Evolutionary conservation across 2,797 vertebrate species (phyloP).

Genomic region (Syncerus caffer): DNA sequence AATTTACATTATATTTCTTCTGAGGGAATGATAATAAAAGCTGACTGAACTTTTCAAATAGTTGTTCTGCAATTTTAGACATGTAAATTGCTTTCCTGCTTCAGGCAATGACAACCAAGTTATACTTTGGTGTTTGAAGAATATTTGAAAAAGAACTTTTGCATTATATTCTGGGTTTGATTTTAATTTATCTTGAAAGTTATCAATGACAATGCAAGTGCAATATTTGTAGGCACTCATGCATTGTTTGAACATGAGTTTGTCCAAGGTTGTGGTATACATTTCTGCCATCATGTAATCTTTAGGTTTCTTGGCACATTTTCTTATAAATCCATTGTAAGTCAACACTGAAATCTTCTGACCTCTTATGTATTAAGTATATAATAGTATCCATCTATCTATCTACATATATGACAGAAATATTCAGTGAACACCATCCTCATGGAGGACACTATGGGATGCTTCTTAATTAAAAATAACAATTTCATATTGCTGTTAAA

Average conservation of each 20-base stretch:
- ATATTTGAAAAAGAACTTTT: background rate
- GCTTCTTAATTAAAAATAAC: slow-evolving; percentile 1
- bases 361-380: background rate
- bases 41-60: background rate
- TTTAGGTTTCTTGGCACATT: background rate
- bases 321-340: background rate
- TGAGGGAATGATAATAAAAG: slow-evolving; percentile 41
- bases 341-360: background rate
- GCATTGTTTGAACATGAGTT: rapidly evolving
- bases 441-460: background rate
- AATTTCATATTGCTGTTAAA: slow-evolving; percentile 30
- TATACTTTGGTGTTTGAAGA: background rate
- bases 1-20: slow-evolving; percentile 21
- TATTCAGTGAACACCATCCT: background rate
- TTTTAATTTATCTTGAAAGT: slow-evolving; percentile 10
- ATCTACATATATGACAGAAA: background rate
- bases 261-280: no score
- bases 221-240: background rate
- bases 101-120: slow-evolving; percentile 31
- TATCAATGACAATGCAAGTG: background rate
- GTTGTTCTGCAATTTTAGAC: background rate
- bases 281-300: background rate
- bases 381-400: background rate
- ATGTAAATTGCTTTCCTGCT: slow-evolving; percentile 13
- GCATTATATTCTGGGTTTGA: background rate